Conservation (phyloP, 1,140 invertebrate genomes). For the Pachyrhynchus sulphureomaculatus region DNA sequence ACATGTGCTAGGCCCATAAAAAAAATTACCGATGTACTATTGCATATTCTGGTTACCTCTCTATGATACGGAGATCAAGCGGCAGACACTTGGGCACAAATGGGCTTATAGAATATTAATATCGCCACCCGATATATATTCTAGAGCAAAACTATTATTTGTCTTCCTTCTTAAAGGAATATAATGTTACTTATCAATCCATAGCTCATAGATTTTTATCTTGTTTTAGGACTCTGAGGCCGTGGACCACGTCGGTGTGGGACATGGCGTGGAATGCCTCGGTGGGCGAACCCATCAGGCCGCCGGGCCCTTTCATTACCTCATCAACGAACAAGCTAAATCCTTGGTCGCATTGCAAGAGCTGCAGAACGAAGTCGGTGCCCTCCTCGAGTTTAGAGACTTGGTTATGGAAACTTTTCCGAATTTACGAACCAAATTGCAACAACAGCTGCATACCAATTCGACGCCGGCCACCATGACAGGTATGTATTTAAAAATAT, state of each 20-base stretch:
- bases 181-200: no score
- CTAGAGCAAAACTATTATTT: no score
- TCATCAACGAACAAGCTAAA: constrained; percentile 80
- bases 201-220: no score
- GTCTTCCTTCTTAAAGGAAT: no score
- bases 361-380: constrained; percentile 87
- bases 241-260: constrained; percentile 45
- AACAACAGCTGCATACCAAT: constrained; percentile 50
- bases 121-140: no score
- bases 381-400: constrained; percentile 83
- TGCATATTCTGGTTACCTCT: no score
- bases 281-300: constrained; percentile 59
- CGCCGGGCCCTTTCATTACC: constrained; percentile 70
- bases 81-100: no score
- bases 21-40: no score
- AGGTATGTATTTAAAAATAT: no score
- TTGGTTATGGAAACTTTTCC: constrained; percentile 90
- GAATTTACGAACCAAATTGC: constrained; percentile 79
- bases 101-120: no score
- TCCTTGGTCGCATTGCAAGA: constrained; percentile 76
- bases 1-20: no score
- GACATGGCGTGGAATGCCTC: constrained; percentile 71
- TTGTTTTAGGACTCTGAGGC: constrained; percentile 25
- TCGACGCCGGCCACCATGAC: constrained; percentile 52
- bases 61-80: no score